Evolutionary conservation across 2,888 invertebrate species (phyloP).

Genomic region (Pelosia muscerda): DNA sequence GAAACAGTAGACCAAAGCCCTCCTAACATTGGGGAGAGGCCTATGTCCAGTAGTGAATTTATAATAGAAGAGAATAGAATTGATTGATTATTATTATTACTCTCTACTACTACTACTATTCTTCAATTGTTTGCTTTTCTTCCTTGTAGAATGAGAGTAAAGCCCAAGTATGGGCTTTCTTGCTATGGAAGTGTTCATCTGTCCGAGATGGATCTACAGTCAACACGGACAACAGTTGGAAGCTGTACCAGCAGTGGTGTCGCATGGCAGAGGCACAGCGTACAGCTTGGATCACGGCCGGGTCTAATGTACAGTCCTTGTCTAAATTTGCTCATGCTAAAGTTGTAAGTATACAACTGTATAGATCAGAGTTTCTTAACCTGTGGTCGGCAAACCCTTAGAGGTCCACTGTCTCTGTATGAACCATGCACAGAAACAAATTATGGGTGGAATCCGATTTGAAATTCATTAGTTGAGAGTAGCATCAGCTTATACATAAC

Average conservation of each 20-base stretch:
- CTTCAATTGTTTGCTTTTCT: neutral
- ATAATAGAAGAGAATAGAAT: no score
- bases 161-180: slow-evolving; percentile 94
- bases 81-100: no score
- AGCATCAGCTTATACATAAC: no score
- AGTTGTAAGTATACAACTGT: slow-evolving; percentile 81
- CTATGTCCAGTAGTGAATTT: no score
- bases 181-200: slow-evolving; percentile 91
- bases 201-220: slow-evolving; percentile 78
- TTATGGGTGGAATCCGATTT: no score
- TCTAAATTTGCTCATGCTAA: slow-evolving; percentile 90
- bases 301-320: slow-evolving; percentile 91
- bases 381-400: no score
- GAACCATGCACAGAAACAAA: no score
- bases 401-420: no score
- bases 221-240: slow-evolving; percentile 90
- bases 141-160: slow-evolving; percentile 90
- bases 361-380: neutral
- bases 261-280: slow-evolving; percentile 91
- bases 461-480: no score
- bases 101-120: no score
- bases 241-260: slow-evolving; percentile 94
- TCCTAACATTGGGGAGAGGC: no score
- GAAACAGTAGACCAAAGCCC: no score
- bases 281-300: slow-evolving; percentile 93